These are phyloP conservation scores for Lophius piscatorius DNA, from an alignment of 2,113 vertebrate species.

Conservation along the genomic window DNA sequence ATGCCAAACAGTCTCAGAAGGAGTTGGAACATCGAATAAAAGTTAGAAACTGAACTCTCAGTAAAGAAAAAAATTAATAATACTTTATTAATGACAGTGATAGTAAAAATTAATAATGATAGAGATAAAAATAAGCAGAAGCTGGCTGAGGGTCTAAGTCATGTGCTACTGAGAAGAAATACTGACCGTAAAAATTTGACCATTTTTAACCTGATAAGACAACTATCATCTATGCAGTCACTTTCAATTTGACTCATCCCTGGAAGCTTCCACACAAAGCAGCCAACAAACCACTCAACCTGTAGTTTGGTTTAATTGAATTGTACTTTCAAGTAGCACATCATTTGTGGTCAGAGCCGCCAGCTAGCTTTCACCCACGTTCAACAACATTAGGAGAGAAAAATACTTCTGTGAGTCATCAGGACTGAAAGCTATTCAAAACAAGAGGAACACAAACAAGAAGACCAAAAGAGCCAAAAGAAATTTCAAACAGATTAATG, in stretches of 20 bases:
- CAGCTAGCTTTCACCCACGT: conserved; percentile 14
- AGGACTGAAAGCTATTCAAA: conserved; percentile 41
- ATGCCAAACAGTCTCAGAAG: conserved; percentile 48
- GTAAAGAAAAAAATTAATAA: conserved; percentile 3
- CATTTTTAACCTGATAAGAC: conserved; percentile 22
- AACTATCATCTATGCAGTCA: conserved; percentile 12
- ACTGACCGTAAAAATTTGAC: conserved; percentile 16
- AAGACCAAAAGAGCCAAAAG: conserved; percentile 11
- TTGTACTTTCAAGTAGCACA: conserved; percentile 24
- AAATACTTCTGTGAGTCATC: conserved; percentile 32
- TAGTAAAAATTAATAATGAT: conserved; percentile 13
- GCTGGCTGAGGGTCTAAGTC: background rate
- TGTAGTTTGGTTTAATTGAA: conserved; percentile 25
- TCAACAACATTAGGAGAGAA: conserved; percentile 32
- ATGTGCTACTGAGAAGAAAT: conserved; percentile 6
- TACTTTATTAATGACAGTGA: conserved; percentile 14
- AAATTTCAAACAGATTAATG: conserved; percentile 60
- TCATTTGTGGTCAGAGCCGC: conserved; percentile 3
- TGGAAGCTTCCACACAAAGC: conserved; percentile 13
- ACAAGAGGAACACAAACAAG: conserved; percentile 39
- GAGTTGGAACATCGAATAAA: conserved; percentile 40
- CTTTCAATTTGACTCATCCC: conserved; percentile 19
- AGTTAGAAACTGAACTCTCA: conserved; percentile 36
- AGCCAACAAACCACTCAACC: conserved; percentile 48
- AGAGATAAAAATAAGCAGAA: conserved; percentile 22